Conservation (phyloP, 2,113 vertebrate genomes). For the Chunga burmeisteri region DNA sequence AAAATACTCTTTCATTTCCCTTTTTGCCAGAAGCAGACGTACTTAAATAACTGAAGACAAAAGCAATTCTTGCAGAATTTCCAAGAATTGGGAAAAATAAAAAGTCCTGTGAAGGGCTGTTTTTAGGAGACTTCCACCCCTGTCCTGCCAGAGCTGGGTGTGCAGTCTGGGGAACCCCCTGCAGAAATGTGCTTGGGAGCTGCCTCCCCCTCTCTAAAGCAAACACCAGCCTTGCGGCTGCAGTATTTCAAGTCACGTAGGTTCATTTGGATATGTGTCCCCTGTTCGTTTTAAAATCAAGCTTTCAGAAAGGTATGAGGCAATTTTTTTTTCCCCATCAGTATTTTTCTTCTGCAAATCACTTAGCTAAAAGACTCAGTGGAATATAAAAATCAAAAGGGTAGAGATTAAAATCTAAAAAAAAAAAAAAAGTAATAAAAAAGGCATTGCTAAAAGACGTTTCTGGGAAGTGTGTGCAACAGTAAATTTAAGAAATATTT, state of each 20-base stretch:
- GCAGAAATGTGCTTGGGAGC: background rate
- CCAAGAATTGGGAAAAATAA: slow-evolving; percentile 45
- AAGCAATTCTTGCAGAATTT: slow-evolving; percentile 55
- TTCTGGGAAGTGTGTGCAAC: background rate
- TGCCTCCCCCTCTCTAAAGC: background rate
- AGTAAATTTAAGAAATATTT: background rate
- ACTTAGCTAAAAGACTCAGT: background rate
- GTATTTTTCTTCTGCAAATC: background rate
- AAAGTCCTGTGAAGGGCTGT: background rate
- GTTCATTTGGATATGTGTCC: background rate
- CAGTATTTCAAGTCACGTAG: background rate
- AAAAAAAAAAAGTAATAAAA: background rate
- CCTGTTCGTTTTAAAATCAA: background rate
- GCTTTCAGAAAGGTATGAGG: background rate
- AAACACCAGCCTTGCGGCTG: background rate
- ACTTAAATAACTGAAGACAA: slow-evolving; percentile 57
- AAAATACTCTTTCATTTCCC: slow-evolving; percentile 66
- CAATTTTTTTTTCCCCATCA: background rate
- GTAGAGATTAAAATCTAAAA: background rate
- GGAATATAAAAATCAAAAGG: background rate
- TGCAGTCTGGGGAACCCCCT: background rate
- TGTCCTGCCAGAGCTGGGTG: background rate
- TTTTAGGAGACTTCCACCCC: background rate
- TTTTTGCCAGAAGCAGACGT: slow-evolving; percentile 65
- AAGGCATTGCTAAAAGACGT: background rate